phyloP scores from a whole-genome alignment of 1,140 invertebrate species.

The Megathymus violae region DNA sequence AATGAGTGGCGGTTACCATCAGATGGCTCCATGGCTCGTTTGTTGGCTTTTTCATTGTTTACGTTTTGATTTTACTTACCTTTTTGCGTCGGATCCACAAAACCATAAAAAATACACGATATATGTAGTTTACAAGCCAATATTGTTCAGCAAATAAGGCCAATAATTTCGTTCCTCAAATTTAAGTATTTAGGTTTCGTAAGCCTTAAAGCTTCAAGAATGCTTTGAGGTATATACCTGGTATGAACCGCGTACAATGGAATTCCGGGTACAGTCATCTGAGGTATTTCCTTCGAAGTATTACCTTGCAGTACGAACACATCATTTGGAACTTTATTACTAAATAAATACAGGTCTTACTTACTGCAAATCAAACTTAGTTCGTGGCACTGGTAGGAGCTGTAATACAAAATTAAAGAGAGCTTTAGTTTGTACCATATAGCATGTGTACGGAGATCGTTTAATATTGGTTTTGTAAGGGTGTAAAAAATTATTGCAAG shows the following conservation, averaged over 20 bases:
- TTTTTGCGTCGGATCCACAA: too few relatives aligned
- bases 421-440: background rate
- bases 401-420: background rate
- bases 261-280: slow-evolving; percentile 32
- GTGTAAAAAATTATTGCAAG: background rate
- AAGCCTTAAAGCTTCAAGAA: slow-evolving; percentile 10
- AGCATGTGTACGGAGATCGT: background rate
- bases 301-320: background rate
- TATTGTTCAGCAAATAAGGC: background rate
- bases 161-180: background rate
- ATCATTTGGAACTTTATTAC: background rate
- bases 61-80: too few relatives aligned
- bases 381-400: background rate
- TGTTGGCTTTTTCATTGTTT: too few relatives aligned
- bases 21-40: too few relatives aligned
- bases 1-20: too few relatives aligned
- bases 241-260: slow-evolving; percentile 32
- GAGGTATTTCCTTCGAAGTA: slow-evolving; percentile 34
- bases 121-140: background rate
- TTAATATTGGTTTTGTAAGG: background rate
- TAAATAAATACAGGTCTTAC: background rate
- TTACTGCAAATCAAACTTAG: background rate
- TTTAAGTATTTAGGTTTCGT: slow-evolving; percentile 4
- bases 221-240: background rate
- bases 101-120: too few relatives aligned